phyloP scores from a whole-genome alignment of 2,888 invertebrate genomes.

The Torymus tubicola region DNA sequence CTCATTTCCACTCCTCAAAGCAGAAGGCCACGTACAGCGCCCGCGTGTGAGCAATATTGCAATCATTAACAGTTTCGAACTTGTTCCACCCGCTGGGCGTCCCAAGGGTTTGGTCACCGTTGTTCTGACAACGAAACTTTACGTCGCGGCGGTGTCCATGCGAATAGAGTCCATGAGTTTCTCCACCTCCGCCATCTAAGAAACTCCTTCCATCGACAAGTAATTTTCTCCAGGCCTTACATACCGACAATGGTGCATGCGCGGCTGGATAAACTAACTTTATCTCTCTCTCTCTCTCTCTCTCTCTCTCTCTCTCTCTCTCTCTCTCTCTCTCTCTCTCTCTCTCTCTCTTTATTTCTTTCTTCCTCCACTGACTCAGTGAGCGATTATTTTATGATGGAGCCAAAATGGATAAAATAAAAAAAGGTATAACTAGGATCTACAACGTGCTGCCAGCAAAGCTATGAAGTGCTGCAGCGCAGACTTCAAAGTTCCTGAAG shows the following conservation, averaged over 20 bases:
- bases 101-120: conserved; percentile 55
- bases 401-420: background rate
- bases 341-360: too few relatives aligned
- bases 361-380: too few relatives aligned
- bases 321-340: too few relatives aligned
- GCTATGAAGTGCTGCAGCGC: too few relatives aligned
- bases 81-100: conserved; percentile 52
- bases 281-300: conserved; percentile 1
- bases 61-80: conserved; percentile 62
- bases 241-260: background rate
- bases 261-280: background rate
- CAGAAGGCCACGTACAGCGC: background rate
- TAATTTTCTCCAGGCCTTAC: conserved; percentile 54
- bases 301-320: background rate
- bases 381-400: too few relatives aligned
- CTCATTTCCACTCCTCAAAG: background rate
- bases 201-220: conserved; percentile 56
- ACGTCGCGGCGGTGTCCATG: conserved; percentile 38
- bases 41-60: conserved; percentile 34
- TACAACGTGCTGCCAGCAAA: too few relatives aligned
- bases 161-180: conserved; percentile 55
- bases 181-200: conserved; percentile 36
- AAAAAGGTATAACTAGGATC: background rate
- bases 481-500: too few relatives aligned
- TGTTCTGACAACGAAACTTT: conserved; percentile 54